phyloP scores from a whole-genome alignment of 2,113 vertebrate species.

The Murina feae region DNA sequence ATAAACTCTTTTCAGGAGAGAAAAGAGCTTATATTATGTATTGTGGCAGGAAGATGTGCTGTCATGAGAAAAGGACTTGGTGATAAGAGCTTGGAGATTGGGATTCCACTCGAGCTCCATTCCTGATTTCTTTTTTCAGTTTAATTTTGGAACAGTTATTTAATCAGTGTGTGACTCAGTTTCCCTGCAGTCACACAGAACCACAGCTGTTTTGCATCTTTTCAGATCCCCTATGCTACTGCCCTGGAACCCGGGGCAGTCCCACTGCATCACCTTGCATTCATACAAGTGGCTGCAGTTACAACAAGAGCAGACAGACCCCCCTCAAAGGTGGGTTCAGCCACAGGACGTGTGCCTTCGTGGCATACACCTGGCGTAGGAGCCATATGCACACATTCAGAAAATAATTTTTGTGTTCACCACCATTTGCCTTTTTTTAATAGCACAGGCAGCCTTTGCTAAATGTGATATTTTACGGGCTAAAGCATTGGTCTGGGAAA shows the following conservation, averaged over 20 bases:
- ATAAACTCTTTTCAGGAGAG: constrained; percentile 31
- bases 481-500: not conserved
- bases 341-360: not conserved
- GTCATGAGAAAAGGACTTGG: not conserved
- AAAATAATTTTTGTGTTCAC: not conserved
- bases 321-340: not conserved
- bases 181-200: not conserved
- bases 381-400: not conserved
- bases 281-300: not conserved
- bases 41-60: not conserved
- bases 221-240: not conserved
- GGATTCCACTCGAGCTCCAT: not conserved
- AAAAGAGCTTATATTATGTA: constrained; percentile 51
- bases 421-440: not conserved
- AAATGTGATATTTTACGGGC: not conserved
- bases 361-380: not conserved
- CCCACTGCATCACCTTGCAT: not conserved
- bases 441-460: not conserved
- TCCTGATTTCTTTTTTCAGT: not conserved
- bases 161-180: not conserved
- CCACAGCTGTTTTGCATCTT: not conserved
- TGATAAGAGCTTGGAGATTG: not conserved
- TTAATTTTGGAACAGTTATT: not conserved
- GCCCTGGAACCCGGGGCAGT: not conserved
- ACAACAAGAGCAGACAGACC: not conserved